phyloP scores from a whole-genome alignment of 1,140 invertebrate genomes.

The Apolygus lucorum region DNA sequence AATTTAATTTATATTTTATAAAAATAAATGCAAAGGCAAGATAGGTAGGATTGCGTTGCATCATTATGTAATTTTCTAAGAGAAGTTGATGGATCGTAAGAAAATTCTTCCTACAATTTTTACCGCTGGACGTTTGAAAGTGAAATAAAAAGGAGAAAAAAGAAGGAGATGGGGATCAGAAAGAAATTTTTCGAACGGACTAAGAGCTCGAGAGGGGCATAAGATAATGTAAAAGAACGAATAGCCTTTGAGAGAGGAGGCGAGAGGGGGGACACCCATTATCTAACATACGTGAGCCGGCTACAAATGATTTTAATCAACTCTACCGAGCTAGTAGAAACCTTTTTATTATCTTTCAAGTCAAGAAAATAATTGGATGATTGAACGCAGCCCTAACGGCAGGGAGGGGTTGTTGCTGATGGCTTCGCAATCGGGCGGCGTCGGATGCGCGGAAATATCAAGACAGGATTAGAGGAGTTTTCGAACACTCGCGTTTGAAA shows the following conservation, averaged over 20 bases:
- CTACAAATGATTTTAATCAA: slow-evolving; percentile 23
- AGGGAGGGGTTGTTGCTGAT: not conserved
- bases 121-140: too few species aligned
- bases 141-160: not conserved
- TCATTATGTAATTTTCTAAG: too few species aligned
- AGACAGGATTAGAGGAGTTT: too few species aligned
- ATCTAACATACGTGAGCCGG: slow-evolving; percentile 19
- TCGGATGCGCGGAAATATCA: too few species aligned
- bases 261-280: not conserved
- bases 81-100: too few species aligned
- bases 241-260: not conserved
- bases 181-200: slow-evolving; percentile 6
- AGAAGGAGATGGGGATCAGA: not conserved
- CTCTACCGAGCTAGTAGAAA: slow-evolving; percentile 5
- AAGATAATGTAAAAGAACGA: not conserved
- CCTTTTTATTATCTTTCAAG: slow-evolving; percentile 3
- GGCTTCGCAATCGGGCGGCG: too few species aligned
- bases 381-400: slow-evolving; percentile 11
- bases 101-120: too few species aligned
- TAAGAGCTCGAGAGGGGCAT: not conserved
- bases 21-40: too few species aligned
- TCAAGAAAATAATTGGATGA: slow-evolving; percentile 23
- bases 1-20: too few species aligned
- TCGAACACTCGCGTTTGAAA: too few species aligned
- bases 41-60: too few species aligned